Evolutionary conservation across 1,140 invertebrate genomes (phyloP).

Genomic region (Drosophila carrolli): DNA sequence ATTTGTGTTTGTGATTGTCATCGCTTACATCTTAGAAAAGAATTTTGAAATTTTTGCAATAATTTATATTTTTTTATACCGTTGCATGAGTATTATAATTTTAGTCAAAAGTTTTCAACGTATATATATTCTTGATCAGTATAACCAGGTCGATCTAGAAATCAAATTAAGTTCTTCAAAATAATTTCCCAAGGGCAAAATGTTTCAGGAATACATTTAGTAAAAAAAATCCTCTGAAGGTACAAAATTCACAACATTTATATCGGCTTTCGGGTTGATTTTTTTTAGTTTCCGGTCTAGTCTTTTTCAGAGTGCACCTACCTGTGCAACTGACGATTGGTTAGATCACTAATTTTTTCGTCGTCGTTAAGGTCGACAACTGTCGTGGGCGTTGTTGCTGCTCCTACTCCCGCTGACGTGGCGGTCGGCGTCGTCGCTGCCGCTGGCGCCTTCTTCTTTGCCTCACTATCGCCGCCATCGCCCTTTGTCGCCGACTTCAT

Average conservation of each 20-base stretch:
- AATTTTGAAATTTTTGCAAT: not conserved
- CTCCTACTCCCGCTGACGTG: conserved; percentile 22
- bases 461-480: conserved; percentile 86
- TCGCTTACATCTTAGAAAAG: too few species aligned
- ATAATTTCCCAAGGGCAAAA: too few species aligned
- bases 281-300: not conserved
- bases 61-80: not conserved
- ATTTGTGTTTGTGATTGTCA: too few species aligned
- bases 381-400: conserved; percentile 44
- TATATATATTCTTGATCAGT: too few species aligned
- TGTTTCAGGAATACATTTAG: too few species aligned
- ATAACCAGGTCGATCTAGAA: too few species aligned
- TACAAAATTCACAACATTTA: too few species aligned
- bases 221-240: too few species aligned
- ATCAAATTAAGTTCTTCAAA: too few species aligned
- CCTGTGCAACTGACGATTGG: conserved; percentile 84
- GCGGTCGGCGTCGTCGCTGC: conserved; percentile 41
- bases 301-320: conserved; percentile 27
- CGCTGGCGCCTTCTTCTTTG: conserved; percentile 85
- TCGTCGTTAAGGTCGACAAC: conserved; percentile 84
- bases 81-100: too few species aligned
- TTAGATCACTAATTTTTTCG: conserved; percentile 84
- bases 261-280: not conserved
- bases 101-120: too few species aligned
- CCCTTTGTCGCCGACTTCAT: conserved; percentile 90